These are phyloP conservation scores for Saturnia pavonia DNA, from an alignment of 2,888 invertebrate species.

Conservation along the genomic window DNA sequence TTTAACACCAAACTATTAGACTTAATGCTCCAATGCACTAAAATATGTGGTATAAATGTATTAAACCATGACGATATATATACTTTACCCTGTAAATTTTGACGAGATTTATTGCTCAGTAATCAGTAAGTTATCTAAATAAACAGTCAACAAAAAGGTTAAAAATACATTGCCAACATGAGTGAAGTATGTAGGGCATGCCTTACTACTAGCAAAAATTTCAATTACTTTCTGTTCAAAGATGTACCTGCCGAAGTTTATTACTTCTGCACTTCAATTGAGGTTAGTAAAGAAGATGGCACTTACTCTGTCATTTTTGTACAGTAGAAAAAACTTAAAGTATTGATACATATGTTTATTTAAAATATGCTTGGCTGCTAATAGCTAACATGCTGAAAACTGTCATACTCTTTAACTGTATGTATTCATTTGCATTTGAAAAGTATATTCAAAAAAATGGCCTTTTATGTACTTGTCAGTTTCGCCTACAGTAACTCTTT, in stretches of 20 bases:
- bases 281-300: constrained; percentile 45
- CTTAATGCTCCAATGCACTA: too few species aligned
- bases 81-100: too few species aligned
- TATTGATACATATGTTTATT: background rate
- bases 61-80: too few species aligned
- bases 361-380: background rate
- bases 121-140: too few species aligned
- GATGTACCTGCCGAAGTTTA: constrained; percentile 63
- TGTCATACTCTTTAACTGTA: background rate
- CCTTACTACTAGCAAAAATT: constrained; percentile 54
- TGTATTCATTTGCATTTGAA: background rate
- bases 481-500: background rate
- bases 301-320: background rate
- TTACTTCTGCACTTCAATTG: constrained; percentile 68
- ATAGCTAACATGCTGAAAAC: background rate
- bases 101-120: too few species aligned
- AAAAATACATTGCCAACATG: constrained; percentile 25
- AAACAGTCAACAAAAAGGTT: too few species aligned
- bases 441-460: background rate
- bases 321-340: background rate
- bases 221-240: constrained; percentile 55
- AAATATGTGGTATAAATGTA: too few species aligned
- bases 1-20: background rate
- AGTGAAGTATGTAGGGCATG: constrained; percentile 68
- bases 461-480: background rate